Evolutionary conservation across 2,888 invertebrate genomes (phyloP).

Genomic region (Anthrax anthrax): DNA sequence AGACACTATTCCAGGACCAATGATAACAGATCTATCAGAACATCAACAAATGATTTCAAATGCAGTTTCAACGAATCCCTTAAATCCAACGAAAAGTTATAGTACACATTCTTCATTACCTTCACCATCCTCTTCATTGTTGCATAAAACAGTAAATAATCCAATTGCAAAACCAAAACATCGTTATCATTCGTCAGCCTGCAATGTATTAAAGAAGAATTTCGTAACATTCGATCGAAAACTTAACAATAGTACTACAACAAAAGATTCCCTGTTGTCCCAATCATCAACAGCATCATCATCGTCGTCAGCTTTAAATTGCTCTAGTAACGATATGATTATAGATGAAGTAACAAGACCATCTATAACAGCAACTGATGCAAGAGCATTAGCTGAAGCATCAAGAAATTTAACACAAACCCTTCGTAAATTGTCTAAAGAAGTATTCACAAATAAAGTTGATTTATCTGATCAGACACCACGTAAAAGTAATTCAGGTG

Average conservation of each 20-base stretch:
- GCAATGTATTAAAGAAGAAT: constrained; percentile 1
- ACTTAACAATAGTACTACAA: too few relatives aligned
- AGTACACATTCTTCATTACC: constrained; percentile 17
- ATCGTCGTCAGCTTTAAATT: constrained; percentile 7
- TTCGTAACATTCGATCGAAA: background rate
- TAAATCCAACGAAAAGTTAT: background rate
- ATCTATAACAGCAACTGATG: constrained; percentile 36
- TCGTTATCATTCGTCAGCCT: constrained; percentile 20
- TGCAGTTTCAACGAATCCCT: too few relatives aligned
- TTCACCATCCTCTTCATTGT: constrained; percentile 9
- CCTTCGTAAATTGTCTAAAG: constrained; percentile 74
- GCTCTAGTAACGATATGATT: background rate
- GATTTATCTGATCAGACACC: constrained; percentile 37
- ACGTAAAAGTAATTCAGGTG: constrained; percentile 45
- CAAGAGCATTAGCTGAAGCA: constrained; percentile 71
- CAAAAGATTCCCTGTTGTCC: constrained; percentile 4
- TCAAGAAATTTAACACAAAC: constrained; percentile 86
- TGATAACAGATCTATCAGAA: background rate
- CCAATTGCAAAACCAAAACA: constrained; percentile 27
- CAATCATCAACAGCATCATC: constrained; percentile 23
- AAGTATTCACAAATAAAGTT: constrained; percentile 62
- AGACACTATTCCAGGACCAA: background rate
- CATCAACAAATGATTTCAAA: background rate
- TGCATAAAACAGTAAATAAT: constrained; percentile 32
- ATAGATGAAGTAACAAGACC: background rate